phyloP scores from a whole-genome alignment of 2,888 invertebrate species.

The Platycnemis pennipes region DNA sequence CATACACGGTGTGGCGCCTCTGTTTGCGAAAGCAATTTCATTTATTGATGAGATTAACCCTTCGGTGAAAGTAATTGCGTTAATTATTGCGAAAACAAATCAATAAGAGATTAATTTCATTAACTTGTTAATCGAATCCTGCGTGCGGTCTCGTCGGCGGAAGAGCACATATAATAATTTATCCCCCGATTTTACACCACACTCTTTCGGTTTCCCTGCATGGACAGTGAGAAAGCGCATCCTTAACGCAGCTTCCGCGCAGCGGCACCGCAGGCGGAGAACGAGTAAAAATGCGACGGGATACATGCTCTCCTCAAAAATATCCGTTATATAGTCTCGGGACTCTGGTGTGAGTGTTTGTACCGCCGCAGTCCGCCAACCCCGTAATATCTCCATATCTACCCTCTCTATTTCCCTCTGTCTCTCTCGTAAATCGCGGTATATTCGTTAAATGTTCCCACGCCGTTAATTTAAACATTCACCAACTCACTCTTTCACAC shows the following conservation, averaged over 20 bases:
- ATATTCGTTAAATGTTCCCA: slow-evolving; percentile 57
- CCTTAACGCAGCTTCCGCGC: background rate
- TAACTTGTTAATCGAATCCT: slow-evolving; percentile 45
- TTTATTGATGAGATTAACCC: slow-evolving; percentile 51
- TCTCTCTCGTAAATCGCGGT: slow-evolving; percentile 24
- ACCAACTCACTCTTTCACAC: background rate
- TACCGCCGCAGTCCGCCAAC: background rate
- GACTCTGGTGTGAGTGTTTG: background rate
- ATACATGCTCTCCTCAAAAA: background rate
- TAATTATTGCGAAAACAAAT: slow-evolving; percentile 63
- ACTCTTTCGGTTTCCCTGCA: background rate
- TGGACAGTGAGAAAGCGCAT: background rate
- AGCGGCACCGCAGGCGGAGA: background rate
- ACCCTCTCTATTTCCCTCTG: background rate
- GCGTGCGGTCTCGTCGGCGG: slow-evolving; percentile 19
- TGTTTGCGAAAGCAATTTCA: slow-evolving; percentile 53
- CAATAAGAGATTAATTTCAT: slow-evolving; percentile 64
- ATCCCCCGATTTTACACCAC: background rate
- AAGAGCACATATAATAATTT: slow-evolving; percentile 26
- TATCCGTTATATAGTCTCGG: background rate
- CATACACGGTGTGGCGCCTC: background rate
- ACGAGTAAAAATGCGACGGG: background rate
- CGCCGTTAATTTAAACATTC: slow-evolving; percentile 62
- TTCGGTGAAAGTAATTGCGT: slow-evolving; percentile 47
- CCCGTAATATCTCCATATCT: background rate